Evolutionary conservation across 2,113 vertebrate genomes (phyloP).

Genomic region (Pterocles gutturalis): DNA sequence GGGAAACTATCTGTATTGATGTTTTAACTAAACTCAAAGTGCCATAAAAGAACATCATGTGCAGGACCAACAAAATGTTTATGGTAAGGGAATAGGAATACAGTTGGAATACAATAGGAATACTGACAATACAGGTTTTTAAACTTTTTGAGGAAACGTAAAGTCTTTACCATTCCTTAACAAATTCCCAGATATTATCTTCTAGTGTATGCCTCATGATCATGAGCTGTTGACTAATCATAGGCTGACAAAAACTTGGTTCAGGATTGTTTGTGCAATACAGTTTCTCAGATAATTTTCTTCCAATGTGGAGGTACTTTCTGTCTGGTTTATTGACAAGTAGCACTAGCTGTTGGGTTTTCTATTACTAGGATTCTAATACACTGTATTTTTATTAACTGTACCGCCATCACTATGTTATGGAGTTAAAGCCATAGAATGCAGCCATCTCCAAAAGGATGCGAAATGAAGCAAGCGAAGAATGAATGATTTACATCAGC

Average conservation of each 20-base stretch:
- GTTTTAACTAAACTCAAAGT: neutral
- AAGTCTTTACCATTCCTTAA: neutral
- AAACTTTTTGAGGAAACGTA: neutral
- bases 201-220: neutral
- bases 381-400: neutral
- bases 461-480: slow-evolving; percentile 9
- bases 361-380: neutral
- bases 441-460: slow-evolving; percentile 10
- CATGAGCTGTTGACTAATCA: neutral
- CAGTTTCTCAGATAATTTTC: neutral
- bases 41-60: neutral
- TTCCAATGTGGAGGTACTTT: neutral
- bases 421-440: neutral
- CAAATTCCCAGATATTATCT: neutral
- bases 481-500: slow-evolving; percentile 27
- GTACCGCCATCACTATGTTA: neutral
- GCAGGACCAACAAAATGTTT: neutral
- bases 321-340: neutral
- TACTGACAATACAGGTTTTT: neutral
- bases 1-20: neutral
- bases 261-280: neutral
- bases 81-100: neutral
- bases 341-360: neutral
- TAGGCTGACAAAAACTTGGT: neutral
- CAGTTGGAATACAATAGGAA: neutral